These are phyloP conservation scores for Adelognathus sp. DNA, from an alignment of 2,888 invertebrate genomes.

Conservation along the genomic window DNA sequence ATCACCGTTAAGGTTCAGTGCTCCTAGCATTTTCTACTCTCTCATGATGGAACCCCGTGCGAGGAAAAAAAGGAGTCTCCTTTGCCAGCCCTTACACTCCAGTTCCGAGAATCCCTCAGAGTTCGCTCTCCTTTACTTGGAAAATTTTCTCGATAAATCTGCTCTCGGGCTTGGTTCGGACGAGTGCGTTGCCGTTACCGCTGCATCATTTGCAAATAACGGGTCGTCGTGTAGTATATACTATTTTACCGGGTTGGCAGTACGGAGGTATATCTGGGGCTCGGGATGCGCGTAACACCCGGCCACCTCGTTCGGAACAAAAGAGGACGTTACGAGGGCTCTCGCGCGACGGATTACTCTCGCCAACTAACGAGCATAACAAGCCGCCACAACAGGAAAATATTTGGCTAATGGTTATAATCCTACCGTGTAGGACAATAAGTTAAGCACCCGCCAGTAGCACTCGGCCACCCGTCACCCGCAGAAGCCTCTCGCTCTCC, in stretches of 20 bases:
- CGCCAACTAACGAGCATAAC: constrained; percentile 73
- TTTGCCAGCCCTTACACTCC: neutral
- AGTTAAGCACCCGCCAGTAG: constrained; percentile 76
- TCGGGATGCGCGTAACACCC: constrained; percentile 36
- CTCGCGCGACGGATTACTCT: constrained; percentile 68
- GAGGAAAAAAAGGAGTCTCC: neutral
- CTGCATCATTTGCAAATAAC: constrained; percentile 10
- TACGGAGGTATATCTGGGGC: constrained; percentile 6
- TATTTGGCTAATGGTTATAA: constrained; percentile 76
- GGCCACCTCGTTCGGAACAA: constrained; percentile 62
- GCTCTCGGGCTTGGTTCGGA: constrained; percentile 20
- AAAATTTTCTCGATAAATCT: constrained; percentile 49
- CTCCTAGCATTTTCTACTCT: neutral
- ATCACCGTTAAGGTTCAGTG: constrained; percentile 17
- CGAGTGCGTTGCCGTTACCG: constrained; percentile 31
- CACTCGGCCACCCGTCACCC: constrained; percentile 74
- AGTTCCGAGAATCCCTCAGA: neutral
- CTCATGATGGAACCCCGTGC: constrained; percentile 2
- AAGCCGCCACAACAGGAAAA: constrained; percentile 73
- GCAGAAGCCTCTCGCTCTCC: constrained; percentile 59
- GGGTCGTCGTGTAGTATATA: neutral
- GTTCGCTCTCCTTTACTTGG: constrained; percentile 10
- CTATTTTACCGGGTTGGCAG: constrained; percentile 28
- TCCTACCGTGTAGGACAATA: constrained; percentile 75
- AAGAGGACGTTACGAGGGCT: constrained; percentile 66